phyloP scores from a whole-genome alignment of 2,888 invertebrate species.

The Cosmorhoe ocellata region DNA sequence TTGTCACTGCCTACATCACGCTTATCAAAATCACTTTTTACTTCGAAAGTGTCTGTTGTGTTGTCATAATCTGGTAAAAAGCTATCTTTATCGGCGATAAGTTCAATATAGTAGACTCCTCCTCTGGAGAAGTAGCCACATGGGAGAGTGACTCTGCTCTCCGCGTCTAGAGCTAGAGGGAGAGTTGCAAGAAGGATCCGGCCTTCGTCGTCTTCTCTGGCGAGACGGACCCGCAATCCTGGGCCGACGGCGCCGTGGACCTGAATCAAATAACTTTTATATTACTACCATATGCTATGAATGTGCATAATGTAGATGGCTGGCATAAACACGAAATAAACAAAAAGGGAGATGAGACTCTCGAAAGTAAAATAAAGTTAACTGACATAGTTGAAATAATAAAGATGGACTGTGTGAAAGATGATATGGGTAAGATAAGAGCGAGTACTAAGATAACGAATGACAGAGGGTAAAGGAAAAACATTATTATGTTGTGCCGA shows the following conservation, averaged over 20 bases:
- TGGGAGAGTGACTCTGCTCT: slow-evolving; percentile 81
- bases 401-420: too few species aligned
- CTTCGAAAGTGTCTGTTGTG: slow-evolving; percentile 39
- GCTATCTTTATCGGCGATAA: slow-evolving; percentile 63
- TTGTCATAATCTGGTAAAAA: slow-evolving; percentile 58
- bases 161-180: slow-evolving; percentile 77
- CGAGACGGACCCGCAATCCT: slow-evolving; percentile 68
- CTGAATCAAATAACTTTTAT: slow-evolving; percentile 36
- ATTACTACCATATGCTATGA: too few species aligned
- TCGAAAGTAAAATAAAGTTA: too few species aligned
- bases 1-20: slow-evolving; percentile 21
- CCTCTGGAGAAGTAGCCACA: slow-evolving; percentile 89
- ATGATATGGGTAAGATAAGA: too few species aligned
- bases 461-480: too few species aligned
- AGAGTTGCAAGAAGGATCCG: slow-evolving; percentile 64
- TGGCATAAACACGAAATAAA: too few species aligned
- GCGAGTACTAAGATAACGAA: too few species aligned
- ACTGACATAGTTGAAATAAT: too few species aligned
- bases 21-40: slow-evolving; percentile 25
- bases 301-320: too few species aligned
- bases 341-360: too few species aligned
- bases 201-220: slow-evolving; percentile 76
- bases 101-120: slow-evolving; percentile 81
- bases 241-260: slow-evolving; percentile 80
- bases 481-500: too few species aligned